phyloP scores from a whole-genome alignment of 2,888 invertebrate species.

The Dolomedes plantarius region DNA sequence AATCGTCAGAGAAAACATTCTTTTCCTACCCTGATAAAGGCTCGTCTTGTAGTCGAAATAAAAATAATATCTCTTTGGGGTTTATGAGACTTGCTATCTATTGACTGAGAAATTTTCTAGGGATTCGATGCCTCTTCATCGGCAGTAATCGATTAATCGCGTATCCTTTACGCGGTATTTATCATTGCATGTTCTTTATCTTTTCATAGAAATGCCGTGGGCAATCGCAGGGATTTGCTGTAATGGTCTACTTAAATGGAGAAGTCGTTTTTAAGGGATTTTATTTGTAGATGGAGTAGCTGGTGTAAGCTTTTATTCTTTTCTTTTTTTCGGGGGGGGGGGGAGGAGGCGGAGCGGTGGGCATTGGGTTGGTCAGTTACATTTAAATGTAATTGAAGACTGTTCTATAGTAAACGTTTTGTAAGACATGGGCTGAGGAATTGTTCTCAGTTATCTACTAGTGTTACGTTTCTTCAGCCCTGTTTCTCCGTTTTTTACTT shows the following conservation, averaged over 20 bases:
- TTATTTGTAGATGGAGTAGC: background rate
- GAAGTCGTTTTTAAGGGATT: background rate
- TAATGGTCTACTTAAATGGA: background rate
- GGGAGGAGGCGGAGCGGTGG: no score
- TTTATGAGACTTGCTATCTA: background rate
- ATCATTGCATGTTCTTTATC: background rate
- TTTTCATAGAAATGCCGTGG: background rate
- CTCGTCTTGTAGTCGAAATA: background rate
- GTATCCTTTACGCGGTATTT: background rate
- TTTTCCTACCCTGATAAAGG: background rate
- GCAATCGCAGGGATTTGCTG: background rate
- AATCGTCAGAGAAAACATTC: background rate
- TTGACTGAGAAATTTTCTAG: background rate
- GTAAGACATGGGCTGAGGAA: no score
- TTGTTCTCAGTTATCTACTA: no score
- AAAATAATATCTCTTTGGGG: background rate
- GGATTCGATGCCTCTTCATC: background rate
- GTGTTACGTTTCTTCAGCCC: no score
- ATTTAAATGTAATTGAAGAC: no score
- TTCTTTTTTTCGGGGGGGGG: no score
- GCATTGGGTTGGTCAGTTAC: background rate
- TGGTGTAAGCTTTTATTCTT: background rate
- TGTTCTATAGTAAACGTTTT: no score
- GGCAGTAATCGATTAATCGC: background rate
- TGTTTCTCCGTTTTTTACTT: no score